Evolutionary conservation across 2,113 vertebrate genomes (phyloP).

Genomic region (Ciconia maguari): DNA sequence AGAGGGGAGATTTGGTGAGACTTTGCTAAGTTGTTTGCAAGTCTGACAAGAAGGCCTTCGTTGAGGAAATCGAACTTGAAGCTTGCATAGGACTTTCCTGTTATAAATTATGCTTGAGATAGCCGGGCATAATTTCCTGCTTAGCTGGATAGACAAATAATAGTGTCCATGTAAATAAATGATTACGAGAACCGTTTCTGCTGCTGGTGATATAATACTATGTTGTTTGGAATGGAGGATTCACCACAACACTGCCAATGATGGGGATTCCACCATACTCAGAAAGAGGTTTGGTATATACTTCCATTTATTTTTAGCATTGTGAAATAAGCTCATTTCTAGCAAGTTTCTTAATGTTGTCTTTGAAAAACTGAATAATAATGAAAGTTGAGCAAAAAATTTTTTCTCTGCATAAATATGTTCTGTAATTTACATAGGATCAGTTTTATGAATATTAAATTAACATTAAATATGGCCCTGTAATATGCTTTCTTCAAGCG

Average conservation of each 20-base stretch:
- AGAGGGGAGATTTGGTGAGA: not conserved
- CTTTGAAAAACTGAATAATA: slow-evolving; percentile 10
- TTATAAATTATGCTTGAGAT: slow-evolving; percentile 27
- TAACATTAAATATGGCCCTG: not conserved
- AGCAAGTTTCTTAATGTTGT: not conserved
- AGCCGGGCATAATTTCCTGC: not conserved
- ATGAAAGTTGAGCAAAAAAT: not conserved
- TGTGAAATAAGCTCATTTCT: not conserved
- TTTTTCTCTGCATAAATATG: slow-evolving; percentile 6
- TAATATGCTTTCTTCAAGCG: not conserved
- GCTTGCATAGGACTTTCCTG: slow-evolving; percentile 9
- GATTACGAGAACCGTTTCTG: not conserved
- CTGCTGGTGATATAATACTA: not conserved
- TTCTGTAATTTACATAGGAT: slow-evolving; percentile 28
- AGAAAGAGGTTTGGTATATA: not conserved
- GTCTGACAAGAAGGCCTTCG: not conserved
- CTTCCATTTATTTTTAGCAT: not conserved
- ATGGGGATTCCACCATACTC: not conserved
- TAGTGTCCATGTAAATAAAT: slow-evolving; percentile 16
- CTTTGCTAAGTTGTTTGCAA: not conserved
- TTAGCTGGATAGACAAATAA: slow-evolving; percentile 17
- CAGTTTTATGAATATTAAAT: slow-evolving; percentile 39
- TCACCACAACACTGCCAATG: not conserved
- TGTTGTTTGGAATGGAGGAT: not conserved
- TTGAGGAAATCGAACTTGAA: not conserved